Percentiles rank a stretch among this genome's conserved stretches.
Conservation (phyloP, 2,113 vertebrate genomes). For the Dipodomys ordii region DNA sequence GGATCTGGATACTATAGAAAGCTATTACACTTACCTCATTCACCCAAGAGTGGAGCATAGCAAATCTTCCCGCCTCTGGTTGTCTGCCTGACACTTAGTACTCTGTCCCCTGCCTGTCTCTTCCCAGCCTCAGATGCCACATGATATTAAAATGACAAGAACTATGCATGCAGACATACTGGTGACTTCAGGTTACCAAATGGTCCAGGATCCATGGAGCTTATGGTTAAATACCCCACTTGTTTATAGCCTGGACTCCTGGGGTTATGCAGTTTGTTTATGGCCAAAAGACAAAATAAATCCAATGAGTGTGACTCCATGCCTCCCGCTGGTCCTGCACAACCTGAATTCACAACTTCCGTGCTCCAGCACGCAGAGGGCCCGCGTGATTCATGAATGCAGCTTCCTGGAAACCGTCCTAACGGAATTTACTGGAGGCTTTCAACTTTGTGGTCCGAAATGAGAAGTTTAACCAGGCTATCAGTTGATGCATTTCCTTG, state of each 20-base stretch:
- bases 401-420: slow-evolving; percentile 60
- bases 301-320: background rate
- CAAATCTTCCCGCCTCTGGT: background rate
- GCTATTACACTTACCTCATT: background rate
- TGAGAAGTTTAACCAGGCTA: slow-evolving; percentile 61
- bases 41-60: background rate
- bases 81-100: background rate
- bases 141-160: background rate
- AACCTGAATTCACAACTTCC: background rate
- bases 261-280: background rate
- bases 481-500: slow-evolving; percentile 59
- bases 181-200: background rate
- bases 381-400: slow-evolving; percentile 58
- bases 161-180: background rate
- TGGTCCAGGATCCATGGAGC: background rate
- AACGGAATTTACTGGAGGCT: slow-evolving; percentile 68
- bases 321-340: background rate
- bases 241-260: background rate
- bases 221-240: background rate
- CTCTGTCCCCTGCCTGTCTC: rapidly evolving
- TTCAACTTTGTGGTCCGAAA: slow-evolving; percentile 46
- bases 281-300: slow-evolving; percentile 7
- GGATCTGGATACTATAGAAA: background rate
- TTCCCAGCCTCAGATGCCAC: background rate
- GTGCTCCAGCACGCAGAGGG: background rate